Conservation (phyloP, 2,113 vertebrate species). For the Gobiocypris rarus region DNA sequence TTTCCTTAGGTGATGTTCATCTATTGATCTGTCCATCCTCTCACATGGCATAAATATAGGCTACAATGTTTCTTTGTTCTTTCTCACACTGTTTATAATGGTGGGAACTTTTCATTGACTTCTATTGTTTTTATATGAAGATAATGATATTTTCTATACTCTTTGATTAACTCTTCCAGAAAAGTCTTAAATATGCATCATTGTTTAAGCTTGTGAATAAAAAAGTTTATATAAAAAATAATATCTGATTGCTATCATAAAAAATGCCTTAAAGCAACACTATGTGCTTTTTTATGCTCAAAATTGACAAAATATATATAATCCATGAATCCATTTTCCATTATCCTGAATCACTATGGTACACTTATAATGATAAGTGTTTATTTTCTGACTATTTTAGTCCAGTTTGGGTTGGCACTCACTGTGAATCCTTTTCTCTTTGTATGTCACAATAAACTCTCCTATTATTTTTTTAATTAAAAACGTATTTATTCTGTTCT, state of each 20-base stretch:
- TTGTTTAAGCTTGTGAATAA: neutral
- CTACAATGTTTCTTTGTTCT: neutral
- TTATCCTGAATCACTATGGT: too few species aligned
- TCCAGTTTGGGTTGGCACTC: too few species aligned
- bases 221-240: neutral
- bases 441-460: neutral
- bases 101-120: neutral
- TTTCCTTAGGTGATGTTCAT: neutral
- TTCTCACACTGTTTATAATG: neutral
- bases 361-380: too few species aligned
- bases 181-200: neutral
- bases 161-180: neutral
- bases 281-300: too few species aligned
- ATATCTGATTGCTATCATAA: constrained; percentile 1
- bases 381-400: too few species aligned
- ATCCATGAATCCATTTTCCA: too few species aligned
- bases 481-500: neutral
- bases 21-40: neutral
- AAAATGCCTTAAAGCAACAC: neutral
- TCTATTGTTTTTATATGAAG: neutral
- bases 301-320: too few species aligned
- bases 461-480: neutral
- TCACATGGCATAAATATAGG: neutral
- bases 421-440: neutral
- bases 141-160: neutral